Evolutionary conservation across 1,140 invertebrate genomes (phyloP).

Genomic region (Camponotus pennsylvanicus): DNA sequence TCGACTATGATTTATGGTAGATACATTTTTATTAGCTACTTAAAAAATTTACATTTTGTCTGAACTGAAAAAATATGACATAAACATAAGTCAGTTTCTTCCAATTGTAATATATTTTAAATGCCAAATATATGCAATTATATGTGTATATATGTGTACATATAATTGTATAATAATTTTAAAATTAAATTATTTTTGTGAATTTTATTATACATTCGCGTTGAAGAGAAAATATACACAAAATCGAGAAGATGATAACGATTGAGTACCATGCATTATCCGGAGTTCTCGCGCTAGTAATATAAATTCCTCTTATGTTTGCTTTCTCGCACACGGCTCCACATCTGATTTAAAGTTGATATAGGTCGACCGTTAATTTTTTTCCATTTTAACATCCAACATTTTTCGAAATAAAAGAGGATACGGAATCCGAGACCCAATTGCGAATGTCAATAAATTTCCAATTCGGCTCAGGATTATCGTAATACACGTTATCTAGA

Average conservation of each 20-base stretch:
- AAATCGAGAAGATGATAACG: not conserved
- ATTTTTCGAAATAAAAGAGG: slow-evolving; percentile 39
- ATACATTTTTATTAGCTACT: not conserved
- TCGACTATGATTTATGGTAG: not conserved
- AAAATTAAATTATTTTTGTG: too few relatives aligned
- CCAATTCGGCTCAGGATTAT: slow-evolving; percentile 16
- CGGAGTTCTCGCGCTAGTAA: slow-evolving; percentile 26
- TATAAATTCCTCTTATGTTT: slow-evolving; percentile 58
- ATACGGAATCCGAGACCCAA: slow-evolving; percentile 13
- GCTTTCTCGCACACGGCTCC: slow-evolving; percentile 26
- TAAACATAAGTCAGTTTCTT: not conserved
- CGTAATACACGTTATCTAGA: slow-evolving; percentile 25
- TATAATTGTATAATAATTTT: not conserved
- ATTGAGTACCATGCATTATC: slow-evolving; percentile 43
- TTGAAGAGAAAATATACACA: not conserved
- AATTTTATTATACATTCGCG: not conserved
- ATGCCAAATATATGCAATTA: not conserved
- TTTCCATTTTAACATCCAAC: slow-evolving; percentile 15
- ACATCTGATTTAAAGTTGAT: slow-evolving; percentile 56
- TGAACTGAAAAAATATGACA: not conserved
- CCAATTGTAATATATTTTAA: not conserved
- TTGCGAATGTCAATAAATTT: slow-evolving; percentile 37
- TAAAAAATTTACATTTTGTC: not conserved
- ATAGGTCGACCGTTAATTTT: slow-evolving; percentile 57
- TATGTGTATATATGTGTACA: not conserved